Percentiles rank a stretch among this genome's conserved stretches.
phyloP scores from a whole-genome alignment of 2,113 vertebrate species.

The Laticauda laticaudata region DNA sequence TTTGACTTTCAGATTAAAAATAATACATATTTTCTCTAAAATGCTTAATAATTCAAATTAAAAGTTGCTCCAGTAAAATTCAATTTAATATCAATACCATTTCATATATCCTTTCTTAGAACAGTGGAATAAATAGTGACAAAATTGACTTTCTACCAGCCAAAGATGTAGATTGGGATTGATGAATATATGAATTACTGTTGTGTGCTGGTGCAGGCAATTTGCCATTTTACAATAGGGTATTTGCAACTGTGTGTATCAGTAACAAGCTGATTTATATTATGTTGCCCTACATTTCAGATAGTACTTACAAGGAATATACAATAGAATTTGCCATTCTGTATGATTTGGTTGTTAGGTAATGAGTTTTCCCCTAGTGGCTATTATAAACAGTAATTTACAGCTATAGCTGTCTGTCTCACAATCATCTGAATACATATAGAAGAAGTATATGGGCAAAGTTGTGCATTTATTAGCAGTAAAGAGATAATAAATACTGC shows the following conservation, averaged over 20 bases:
- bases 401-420: background rate
- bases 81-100: background rate
- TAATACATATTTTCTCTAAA: background rate
- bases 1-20: background rate
- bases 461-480: background rate
- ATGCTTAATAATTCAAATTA: conserved; percentile 1
- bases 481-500: background rate
- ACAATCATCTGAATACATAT: background rate
- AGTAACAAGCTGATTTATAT: background rate
- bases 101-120: background rate
- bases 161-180: background rate
- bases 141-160: background rate
- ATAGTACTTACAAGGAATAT: background rate
- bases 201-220: background rate
- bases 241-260: background rate
- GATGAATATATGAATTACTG: background rate
- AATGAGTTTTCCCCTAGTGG: background rate
- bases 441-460: background rate
- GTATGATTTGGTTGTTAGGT: background rate
- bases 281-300: background rate
- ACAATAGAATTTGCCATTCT: background rate
- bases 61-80: background rate
- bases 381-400: background rate
- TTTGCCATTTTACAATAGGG: background rate
- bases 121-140: background rate